Conservation (phyloP, 2,888 invertebrate genomes). For the Mycalesis mineus region DNA sequence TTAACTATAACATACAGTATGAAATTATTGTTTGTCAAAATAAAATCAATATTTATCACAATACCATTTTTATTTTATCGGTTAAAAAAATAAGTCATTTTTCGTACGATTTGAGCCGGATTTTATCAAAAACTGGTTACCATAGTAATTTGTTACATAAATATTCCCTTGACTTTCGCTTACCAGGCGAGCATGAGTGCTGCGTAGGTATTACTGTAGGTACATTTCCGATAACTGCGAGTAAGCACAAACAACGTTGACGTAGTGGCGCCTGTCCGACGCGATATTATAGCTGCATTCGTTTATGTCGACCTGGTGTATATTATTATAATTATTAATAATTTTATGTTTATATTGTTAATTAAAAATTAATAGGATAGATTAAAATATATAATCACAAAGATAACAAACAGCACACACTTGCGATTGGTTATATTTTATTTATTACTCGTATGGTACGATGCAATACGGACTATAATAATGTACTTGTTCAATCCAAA, state of each 20-base stretch:
- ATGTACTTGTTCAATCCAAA: too few relatives aligned
- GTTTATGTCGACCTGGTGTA: slow-evolving; percentile 47
- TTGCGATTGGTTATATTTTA: neutral
- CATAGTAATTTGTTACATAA: slow-evolving; percentile 11
- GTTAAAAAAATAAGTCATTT: too few relatives aligned
- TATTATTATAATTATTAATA: slow-evolving; percentile 37
- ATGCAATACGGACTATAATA: too few relatives aligned
- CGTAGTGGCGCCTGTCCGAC: slow-evolving; percentile 46
- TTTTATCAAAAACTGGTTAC: neutral
- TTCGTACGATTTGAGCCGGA: neutral
- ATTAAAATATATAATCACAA: neutral
- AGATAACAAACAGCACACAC: neutral
- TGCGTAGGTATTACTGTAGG: slow-evolving; percentile 25
- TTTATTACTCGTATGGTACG: neutral
- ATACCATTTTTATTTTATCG: too few relatives aligned
- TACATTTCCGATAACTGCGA: slow-evolving; percentile 47
- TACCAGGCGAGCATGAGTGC: slow-evolving; percentile 50
- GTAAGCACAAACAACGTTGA: slow-evolving; percentile 47
- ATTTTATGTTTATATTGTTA: slow-evolving; percentile 17
- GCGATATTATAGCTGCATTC: slow-evolving; percentile 30
- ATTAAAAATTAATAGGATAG: slow-evolving; percentile 14
- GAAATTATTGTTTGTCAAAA: too few relatives aligned
- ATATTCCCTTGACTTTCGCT: slow-evolving; percentile 31
- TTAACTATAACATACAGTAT: too few relatives aligned
- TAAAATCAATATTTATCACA: too few relatives aligned